Evolutionary conservation across 37 sponge, comb jelly and placozoan genomes (phyloP), one percentile per base, ranked within the genome.

Genomic region (Trichoplax adhaerens): DNA sequence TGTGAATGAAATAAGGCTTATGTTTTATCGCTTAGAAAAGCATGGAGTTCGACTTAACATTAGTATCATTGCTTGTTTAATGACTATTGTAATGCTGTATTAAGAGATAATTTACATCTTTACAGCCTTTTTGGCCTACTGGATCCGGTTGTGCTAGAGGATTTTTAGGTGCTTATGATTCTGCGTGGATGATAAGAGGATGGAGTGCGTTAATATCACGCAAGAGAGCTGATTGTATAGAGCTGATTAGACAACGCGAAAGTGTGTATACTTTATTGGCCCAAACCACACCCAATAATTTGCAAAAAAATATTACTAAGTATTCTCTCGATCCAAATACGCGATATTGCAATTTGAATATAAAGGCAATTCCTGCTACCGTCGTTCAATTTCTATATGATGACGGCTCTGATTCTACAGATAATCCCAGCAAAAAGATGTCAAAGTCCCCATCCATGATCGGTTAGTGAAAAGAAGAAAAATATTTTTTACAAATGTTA

Each of bases 71-170:
- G 29, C 29, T 29, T 29, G 29, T 29, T 29, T 29, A 29, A 29
- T 29, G 29, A 29, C 0, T 29, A 29, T 29, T 29, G 29, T 29
- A 29, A 29, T 29, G 29, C 29, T 29, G 29, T 29, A 29, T 29
- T 29, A 29, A 29, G 29, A 29, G 29, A 29, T 29, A 29, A 29
- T 29, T 29, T 29, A 29, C 29, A 29, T 29, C 66, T 12, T 56
- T 51, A 10, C 82, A 92, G 90, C 98, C 98, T 2, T 96, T 96
- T 71, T 96, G 98, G 98, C 98, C 98, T 0, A 83, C 68, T 0
- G 98, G 98, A n/a, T 88, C 91, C 0, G 98, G 98, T 2, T 75
- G 76, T 76, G 93, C 81, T n/a, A 72, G 93, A 50, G 98, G 91
- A 4, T 96, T 96, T 70, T 81, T 96, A 12, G 75, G 89, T 58